These are phyloP conservation scores for Rhyacichthys aspro DNA, from an alignment of 2,797 vertebrate species.

Conservation along the genomic window DNA sequence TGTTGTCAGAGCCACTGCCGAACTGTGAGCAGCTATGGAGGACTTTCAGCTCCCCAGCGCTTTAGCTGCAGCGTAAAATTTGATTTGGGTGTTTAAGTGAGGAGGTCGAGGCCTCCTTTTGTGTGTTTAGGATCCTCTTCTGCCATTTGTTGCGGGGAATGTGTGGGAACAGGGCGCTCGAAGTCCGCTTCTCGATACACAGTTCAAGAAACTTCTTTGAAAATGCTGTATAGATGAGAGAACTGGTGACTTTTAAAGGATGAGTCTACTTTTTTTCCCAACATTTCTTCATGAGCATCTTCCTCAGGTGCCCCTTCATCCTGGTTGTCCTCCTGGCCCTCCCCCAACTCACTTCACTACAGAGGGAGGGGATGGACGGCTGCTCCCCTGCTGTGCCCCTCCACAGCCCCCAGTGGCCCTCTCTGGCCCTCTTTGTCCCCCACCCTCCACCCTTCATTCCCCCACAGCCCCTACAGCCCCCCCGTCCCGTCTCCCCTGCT, in stretches of 20 bases:
- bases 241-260: background rate
- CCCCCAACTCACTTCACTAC: conserved; percentile 70
- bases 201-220: conserved; percentile 20
- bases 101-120: conserved; percentile 75
- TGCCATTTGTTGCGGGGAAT: conserved; percentile 67
- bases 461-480: conserved; percentile 81
- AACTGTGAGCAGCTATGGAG: conserved; percentile 63
- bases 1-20: conserved; percentile 58
- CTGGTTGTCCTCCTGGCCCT: conserved; percentile 61
- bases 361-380: conserved; percentile 78
- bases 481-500: conserved; percentile 88
- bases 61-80: conserved; percentile 79
- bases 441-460: conserved; percentile 73
- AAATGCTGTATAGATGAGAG: conserved; percentile 18
- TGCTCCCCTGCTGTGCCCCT: conserved; percentile 86
- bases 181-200: conserved; percentile 25
- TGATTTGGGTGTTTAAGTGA: conserved; percentile 80
- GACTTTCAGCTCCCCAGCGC: conserved; percentile 66
- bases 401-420: conserved; percentile 87
- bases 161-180: conserved; percentile 68
- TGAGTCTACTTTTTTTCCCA: background rate
- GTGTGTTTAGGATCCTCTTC: conserved; percentile 70
- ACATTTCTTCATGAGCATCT: conserved; percentile 47
- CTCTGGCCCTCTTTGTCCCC: conserved; percentile 80
- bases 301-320: conserved; percentile 85